Evolutionary conservation across 2,113 vertebrate genomes (phyloP), one percentile per base, ranked within the genome.

Genomic region (Euleptes europaea): DNA sequence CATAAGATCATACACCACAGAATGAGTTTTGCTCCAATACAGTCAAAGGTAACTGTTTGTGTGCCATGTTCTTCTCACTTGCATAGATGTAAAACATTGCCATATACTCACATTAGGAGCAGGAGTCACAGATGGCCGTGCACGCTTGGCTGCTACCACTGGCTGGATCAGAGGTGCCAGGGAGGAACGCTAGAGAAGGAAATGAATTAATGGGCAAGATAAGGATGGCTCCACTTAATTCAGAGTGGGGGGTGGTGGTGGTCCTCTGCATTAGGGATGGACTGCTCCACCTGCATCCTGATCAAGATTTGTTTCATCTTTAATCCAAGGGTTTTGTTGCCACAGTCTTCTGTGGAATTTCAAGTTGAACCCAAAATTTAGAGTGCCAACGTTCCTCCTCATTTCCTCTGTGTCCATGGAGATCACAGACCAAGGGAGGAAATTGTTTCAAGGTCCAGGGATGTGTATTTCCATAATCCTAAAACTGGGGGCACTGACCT

Each of bases 121-220:
- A 84, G 66, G 35, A 10, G 47, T 12, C 4, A 23, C 35, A 42
- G 74, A 54, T 21, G 28, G 17, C 15, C 49, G 63, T 78, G 65
- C 28, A 38, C 38, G 44, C 47, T 78, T 77, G 44, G 63, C 63
- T 78, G 65, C 63, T 40, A 40, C 15, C 19, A n/a, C 47, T 54
- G 83, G 65, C 35, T 78, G 83, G 51, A 84, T 69, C 44, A 84
- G 19, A 26, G 83, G 74, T 5, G 44, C 47, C 63, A 84, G 33
- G 11, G 82, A 84, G 35, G 75, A 57, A 19, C 26, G 44, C 82
- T 84, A 60, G 26, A n/a, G 38, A 40, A 21, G 67, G n/a, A 63
- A 70, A 84, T 1, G 4, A 8, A 5, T 31, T 4, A 31, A 74
- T 57, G 8, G 4, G 21, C 44, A 84, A 51, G 21, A 84, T 3